A percentile compares a stretch with the other conserved stretches of the same genome.
phyloP scores from a whole-genome alignment of 2,797 vertebrate species.

The Nothura maculosa region DNA sequence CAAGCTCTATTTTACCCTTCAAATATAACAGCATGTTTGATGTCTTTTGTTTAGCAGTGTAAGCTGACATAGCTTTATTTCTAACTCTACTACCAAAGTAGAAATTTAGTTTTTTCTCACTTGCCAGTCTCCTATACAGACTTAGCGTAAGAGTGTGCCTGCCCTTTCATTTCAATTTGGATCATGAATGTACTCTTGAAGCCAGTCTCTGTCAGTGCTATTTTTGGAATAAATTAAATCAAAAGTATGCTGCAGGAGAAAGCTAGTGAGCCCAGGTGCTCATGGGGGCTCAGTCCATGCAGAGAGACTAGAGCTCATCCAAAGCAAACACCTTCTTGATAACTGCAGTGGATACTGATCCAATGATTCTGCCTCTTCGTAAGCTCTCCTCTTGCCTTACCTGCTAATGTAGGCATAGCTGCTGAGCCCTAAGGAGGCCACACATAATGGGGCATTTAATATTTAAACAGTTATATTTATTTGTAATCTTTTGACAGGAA shows the following conservation, averaged over 20 bases:
- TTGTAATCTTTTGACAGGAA: background rate
- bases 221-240: background rate
- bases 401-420: background rate
- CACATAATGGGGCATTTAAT: background rate
- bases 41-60: background rate
- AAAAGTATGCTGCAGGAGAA: background rate
- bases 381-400: background rate
- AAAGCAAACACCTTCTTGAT: background rate
- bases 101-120: background rate
- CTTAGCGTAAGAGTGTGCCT: background rate
- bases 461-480: too few relatives aligned
- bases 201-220: background rate
- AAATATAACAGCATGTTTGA: background rate
- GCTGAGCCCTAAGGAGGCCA: background rate
- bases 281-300: background rate
- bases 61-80: background rate
- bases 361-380: background rate
- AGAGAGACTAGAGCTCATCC: background rate
- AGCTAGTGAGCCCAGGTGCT: background rate
- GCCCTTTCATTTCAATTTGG: background rate
- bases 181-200: background rate
- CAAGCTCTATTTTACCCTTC: background rate
- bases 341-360: background rate
- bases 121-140: fast-evolving
- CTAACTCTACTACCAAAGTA: background rate